Conservation (phyloP, 1,140 invertebrate genomes). For the Amphibalanus amphitrite region DNA sequence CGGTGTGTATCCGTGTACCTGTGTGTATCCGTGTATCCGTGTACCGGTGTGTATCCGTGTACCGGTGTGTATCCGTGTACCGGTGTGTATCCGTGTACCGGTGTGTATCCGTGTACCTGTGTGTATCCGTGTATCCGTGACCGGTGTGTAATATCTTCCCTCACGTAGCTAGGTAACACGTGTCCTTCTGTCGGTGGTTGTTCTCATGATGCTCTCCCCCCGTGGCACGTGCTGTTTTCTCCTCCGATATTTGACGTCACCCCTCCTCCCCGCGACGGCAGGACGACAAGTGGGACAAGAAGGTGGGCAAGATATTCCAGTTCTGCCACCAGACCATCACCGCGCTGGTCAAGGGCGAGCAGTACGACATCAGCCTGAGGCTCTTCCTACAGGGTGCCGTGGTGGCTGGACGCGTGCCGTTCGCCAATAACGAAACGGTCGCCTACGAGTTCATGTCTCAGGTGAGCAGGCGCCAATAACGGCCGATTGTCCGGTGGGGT, state of each 20-base stretch:
- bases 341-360: conserved; percentile 78
- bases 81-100: too few relatives aligned
- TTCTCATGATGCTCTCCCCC: background rate
- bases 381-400: conserved; percentile 88
- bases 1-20: too few relatives aligned
- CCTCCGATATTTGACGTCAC: background rate
- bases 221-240: background rate
- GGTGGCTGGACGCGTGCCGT: conserved; percentile 76
- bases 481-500: too few relatives aligned
- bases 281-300: conserved; percentile 96
- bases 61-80: too few relatives aligned
- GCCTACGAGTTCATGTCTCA: conserved; percentile 98
- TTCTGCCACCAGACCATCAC: conserved; percentile 92
- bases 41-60: too few relatives aligned
- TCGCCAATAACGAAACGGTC: conserved; percentile 87
- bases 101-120: too few relatives aligned
- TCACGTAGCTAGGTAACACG: background rate
- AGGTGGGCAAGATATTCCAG: conserved; percentile 94
- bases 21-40: too few relatives aligned
- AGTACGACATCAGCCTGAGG: conserved; percentile 78
- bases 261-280: conserved; percentile 23
- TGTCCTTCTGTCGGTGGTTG: background rate
- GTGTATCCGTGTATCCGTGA: too few relatives aligned
- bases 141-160: background rate
- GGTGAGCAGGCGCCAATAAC: conserved; percentile 26